Percentiles rank a stretch among this genome's conserved stretches.
Evolutionary conservation across 2,797 vertebrate species (phyloP).

Genomic region (Hoplostethus atlanticus): DNA sequence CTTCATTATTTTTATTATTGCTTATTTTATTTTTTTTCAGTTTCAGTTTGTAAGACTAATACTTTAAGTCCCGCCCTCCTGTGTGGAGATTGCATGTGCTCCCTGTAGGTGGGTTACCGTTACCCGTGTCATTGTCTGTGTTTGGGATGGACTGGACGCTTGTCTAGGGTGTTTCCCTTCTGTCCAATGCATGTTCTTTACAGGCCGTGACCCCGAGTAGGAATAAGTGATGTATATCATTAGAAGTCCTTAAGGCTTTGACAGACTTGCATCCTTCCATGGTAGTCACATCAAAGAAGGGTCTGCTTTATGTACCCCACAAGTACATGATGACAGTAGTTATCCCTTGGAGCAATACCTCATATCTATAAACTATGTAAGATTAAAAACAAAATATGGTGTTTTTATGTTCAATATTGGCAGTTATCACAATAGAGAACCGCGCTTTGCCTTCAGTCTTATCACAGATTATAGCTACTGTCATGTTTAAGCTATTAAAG

Average conservation of each 20-base stretch:
- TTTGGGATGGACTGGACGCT: too few relatives aligned
- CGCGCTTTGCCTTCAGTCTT: too few relatives aligned
- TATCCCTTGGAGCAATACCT: constrained; percentile 43
- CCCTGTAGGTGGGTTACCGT: too few relatives aligned
- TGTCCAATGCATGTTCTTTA: too few relatives aligned
- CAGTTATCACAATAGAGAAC: neutral
- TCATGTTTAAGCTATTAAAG: constrained; percentile 17
- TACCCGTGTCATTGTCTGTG: too few relatives aligned
- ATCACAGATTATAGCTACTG: neutral
- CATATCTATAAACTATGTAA: constrained; percentile 48
- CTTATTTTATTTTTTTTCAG: neutral
- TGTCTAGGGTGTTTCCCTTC: too few relatives aligned
- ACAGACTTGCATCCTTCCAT: constrained; percentile 6
- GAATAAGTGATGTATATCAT: neutral
- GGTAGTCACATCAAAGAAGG: neutral
- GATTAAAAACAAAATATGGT: constrained; percentile 34
- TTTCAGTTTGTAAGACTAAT: neutral
- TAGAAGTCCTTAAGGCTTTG: constrained; percentile 17
- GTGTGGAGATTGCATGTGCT: too few relatives aligned
- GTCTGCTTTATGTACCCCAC: constrained; percentile 26
- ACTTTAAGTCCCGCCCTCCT: neutral
- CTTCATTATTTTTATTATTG: too few relatives aligned
- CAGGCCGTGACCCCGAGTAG: too few relatives aligned
- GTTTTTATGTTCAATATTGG: constrained; percentile 37
- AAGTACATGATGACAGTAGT: constrained; percentile 27